A percentile compares a stretch with the other conserved stretches of the same genome.
Evolutionary conservation across 2,797 vertebrate genomes (phyloP).

Genomic region (Mormyrus proboscirostris): DNA sequence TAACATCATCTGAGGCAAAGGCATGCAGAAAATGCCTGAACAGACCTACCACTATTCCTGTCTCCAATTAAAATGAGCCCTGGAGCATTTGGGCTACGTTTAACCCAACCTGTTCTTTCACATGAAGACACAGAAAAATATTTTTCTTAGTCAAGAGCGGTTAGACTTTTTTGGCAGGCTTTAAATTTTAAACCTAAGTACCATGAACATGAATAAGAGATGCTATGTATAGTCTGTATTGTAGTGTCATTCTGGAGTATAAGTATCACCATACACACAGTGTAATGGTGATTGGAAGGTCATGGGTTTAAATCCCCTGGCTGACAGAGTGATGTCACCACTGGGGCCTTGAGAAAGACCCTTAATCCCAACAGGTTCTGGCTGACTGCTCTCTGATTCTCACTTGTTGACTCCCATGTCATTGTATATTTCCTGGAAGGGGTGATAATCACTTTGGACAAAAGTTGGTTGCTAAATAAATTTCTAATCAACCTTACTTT

Average conservation of each 20-base stretch:
- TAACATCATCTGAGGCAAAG: neutral
- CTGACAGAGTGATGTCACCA: neutral
- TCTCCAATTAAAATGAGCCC: neutral
- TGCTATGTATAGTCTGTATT: neutral
- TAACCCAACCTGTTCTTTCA: constrained; percentile 15
- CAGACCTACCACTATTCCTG: constrained; percentile 6
- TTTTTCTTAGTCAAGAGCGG: neutral
- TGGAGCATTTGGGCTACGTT: neutral
- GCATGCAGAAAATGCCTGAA: neutral
- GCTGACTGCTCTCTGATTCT: neutral
- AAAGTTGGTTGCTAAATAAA: neutral
- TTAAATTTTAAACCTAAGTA: neutral
- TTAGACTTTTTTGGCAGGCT: neutral
- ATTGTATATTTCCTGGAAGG: neutral
- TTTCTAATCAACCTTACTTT: neutral
- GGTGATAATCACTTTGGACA: neutral
- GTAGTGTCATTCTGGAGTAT: neutral
- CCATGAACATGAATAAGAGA: neutral
- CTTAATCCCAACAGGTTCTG: neutral
- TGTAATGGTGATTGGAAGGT: neutral
- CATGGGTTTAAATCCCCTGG: neutral
- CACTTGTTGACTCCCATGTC: neutral
- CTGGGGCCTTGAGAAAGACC: neutral
- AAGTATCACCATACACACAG: neutral
- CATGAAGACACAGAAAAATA: neutral